Base-by-base conservation (phyloP, 2,113 vertebrate genomes). In the Hoplias malabaricus region DNA sequence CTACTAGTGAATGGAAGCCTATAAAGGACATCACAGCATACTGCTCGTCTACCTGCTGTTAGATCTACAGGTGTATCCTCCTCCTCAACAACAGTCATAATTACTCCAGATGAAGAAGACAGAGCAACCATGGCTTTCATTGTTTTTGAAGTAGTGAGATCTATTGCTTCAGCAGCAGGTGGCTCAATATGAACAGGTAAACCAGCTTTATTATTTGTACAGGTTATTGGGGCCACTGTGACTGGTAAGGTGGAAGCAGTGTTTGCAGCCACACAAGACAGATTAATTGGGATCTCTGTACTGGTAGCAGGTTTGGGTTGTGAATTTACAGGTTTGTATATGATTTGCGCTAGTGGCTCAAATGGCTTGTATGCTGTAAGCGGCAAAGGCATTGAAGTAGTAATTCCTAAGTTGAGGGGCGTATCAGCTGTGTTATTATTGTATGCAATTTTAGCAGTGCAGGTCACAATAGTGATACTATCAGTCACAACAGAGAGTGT, bases 1-100 rank as follows among this genome's bases (percentile, higher is more conserved):
- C 93, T 98, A 84, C 95, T 94, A 70, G 96, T 94, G 88, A 99
- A 99, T 31, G 97, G 98, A 54, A 99, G 88, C 82, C 94, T 97
- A 87, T 98, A 99, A 83, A 99, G 96, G 73, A 99, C 87, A 88
- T 98, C 96, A 89, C 97, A 99, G 87, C 97, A 99, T 71, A 98
- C 95, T 73, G 93, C 93, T 88, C 93, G 94, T 78, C 95, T 93
- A 34, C 96, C 96, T 78, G 96, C 95, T 73, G 98, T 99, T 66
- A 99, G 89, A 86, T 99, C 97, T 27, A 99, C 94, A 80, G 97
- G 97, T 50, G 94, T 95, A 76, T 95, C 95, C 84, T 97, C 95
- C 57, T 98, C 98, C 81, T 98, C 96, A 84, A 98, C 89, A 83
- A 98, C 87, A 67, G 94, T 93, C 72, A 96, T 98, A 73, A 96